phyloP scores from a whole-genome alignment of 2,888 invertebrate species.

The Ephialtes manifestator region DNA sequence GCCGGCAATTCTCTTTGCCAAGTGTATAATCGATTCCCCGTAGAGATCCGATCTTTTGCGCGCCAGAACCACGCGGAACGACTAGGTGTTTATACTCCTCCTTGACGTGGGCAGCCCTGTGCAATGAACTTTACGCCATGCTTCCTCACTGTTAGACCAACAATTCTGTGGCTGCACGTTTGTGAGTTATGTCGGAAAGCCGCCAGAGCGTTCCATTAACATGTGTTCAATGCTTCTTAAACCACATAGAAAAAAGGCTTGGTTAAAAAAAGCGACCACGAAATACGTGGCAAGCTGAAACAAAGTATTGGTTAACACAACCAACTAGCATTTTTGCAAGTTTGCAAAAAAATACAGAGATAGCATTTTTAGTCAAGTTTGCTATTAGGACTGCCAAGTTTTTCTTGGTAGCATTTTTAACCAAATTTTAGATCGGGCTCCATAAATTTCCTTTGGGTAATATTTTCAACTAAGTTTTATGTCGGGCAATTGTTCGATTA shows the following conservation, averaged over 20 bases:
- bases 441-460: too few species aligned
- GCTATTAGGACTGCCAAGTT: too few species aligned
- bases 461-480: too few species aligned
- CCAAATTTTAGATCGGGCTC: too few species aligned
- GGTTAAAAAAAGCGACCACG: too few species aligned
- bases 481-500: too few species aligned
- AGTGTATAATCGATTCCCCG: conserved; percentile 56
- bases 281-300: too few species aligned
- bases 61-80: not conserved
- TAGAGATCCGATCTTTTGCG: conserved; percentile 48
- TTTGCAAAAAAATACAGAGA: too few species aligned
- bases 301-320: too few species aligned
- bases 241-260: not conserved
- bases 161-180: not conserved
- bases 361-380: too few species aligned
- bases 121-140: not conserved
- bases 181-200: not conserved
- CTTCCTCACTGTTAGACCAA: not conserved
- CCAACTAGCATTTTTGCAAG: too few species aligned
- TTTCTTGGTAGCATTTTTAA: too few species aligned
- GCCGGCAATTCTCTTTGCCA: conserved; percentile 51
- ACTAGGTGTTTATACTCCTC: not conserved
- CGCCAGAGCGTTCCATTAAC: not conserved
- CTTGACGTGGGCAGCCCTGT: not conserved
- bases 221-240: not conserved